Conservation (phyloP, 2,888 invertebrate species). For the Drosophila leonis region DNA sequence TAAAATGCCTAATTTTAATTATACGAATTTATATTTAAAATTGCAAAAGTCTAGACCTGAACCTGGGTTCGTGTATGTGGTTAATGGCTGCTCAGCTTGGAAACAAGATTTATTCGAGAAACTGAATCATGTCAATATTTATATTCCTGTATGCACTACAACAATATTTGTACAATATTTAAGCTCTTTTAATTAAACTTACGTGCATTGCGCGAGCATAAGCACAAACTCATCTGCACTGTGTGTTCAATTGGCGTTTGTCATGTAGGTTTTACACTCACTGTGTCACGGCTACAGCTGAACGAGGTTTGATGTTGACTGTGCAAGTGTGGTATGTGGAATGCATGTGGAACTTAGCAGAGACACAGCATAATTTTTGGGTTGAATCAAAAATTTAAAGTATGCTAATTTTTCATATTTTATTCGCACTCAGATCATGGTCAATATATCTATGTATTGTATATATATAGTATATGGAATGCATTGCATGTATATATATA, state of each 20-base stretch:
- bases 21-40: not conserved
- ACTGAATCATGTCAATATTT: not conserved
- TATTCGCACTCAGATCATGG: conserved; percentile 36
- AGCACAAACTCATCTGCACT: not conserved
- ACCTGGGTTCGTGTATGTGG: not conserved
- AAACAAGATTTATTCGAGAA: not conserved
- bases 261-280: not conserved
- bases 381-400: not conserved
- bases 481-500: conserved; percentile 6
- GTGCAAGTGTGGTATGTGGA: no score
- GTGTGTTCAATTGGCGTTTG: not conserved
- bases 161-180: not conserved
- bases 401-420: conserved; percentile 7
- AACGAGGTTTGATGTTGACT: not conserved
- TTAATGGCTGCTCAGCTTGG: not conserved
- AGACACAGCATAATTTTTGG: conserved; percentile 3
- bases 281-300: not conserved
- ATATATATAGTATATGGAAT: conserved; percentile 13
- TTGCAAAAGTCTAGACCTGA: not conserved
- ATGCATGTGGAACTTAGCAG: not conserved
- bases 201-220: not conserved
- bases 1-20: not conserved
- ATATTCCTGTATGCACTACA: not conserved
- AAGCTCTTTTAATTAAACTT: no score
- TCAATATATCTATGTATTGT: conserved; percentile 29